Conservation (phyloP, 2,113 vertebrate species). For the Arothron firmamentum region DNA sequence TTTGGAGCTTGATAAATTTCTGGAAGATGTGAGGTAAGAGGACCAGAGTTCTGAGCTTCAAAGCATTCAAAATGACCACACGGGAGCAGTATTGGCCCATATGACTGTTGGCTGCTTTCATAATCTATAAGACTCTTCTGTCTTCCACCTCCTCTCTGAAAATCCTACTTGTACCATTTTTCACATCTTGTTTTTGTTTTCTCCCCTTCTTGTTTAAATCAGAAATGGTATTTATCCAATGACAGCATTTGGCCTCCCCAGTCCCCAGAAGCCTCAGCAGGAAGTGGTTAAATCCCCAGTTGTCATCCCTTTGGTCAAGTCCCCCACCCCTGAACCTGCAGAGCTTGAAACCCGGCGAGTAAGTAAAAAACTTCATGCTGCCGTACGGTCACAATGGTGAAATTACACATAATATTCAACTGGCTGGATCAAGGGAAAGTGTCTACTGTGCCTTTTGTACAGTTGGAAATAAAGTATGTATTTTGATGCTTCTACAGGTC, state of each 20-base stretch:
- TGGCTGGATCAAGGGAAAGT: no score
- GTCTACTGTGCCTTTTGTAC: no score
- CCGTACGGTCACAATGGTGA: background rate
- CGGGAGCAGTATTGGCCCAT: constrained; percentile 36
- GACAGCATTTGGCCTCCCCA: constrained; percentile 87
- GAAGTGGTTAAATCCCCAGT: constrained; percentile 86
- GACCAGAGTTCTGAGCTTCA: background rate
- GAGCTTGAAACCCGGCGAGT: constrained; percentile 96
- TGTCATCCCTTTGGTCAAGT: constrained; percentile 87
- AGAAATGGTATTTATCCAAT: constrained; percentile 98
- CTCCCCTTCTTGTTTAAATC: background rate
- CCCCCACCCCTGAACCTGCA: constrained; percentile 90
- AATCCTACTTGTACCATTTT: no score
- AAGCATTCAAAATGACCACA: constrained; percentile 25
- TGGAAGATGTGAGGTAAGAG: constrained; percentile 91
- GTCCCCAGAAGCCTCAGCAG: constrained; percentile 88
- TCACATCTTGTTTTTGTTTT: no score
- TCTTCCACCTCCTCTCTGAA: background rate
- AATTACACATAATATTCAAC: background rate
- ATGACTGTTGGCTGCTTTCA: background rate
- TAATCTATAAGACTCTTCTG: background rate
- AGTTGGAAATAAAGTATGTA: no score
- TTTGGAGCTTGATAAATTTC: constrained; percentile 93
- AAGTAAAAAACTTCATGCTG: constrained; percentile 8
- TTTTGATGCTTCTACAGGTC: constrained; percentile 72